Evolutionary conservation across 1,140 invertebrate genomes (phyloP).

Genomic region (Lepidurus couesii): DNA sequence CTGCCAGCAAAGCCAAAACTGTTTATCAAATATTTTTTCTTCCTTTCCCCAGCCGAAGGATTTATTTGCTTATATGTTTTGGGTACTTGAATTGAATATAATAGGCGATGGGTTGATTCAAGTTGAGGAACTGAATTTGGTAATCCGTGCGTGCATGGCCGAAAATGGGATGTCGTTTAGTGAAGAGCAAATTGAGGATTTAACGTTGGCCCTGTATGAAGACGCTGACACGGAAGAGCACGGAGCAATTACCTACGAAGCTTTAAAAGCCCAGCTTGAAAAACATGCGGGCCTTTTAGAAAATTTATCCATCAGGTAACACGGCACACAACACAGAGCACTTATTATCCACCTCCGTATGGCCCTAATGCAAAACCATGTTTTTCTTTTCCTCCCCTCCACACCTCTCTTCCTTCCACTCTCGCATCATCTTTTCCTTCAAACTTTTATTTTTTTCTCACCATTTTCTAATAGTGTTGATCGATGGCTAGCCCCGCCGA

Average conservation of each 20-base stretch:
- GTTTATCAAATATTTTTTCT: too few species aligned
- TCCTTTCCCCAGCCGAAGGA: too few species aligned
- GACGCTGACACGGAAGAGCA: slow-evolving; percentile 69
- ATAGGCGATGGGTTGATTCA: slow-evolving; percentile 85
- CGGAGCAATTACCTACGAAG: slow-evolving; percentile 83
- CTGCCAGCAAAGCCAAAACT: too few species aligned
- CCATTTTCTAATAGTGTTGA: slow-evolving; percentile 41
- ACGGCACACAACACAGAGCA: slow-evolving; percentile 3
- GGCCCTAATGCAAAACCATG: slow-evolving; percentile 26
- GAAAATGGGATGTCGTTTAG: slow-evolving; percentile 90
- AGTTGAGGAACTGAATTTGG: slow-evolving; percentile 76
- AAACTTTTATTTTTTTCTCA: neutral
- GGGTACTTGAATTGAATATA: slow-evolving; percentile 14
- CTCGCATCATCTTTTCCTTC: neutral
- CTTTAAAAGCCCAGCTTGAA: slow-evolving; percentile 73
- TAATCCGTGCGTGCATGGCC: slow-evolving; percentile 87
- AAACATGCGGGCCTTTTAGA: slow-evolving; percentile 82
- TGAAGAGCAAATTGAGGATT: slow-evolving; percentile 76
- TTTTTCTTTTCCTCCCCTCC: slow-evolving; percentile 11
- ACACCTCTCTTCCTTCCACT: neutral
- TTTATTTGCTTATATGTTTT: neutral
- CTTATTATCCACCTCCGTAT: neutral
- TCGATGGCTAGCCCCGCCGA: slow-evolving; percentile 72
- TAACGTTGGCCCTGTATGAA: slow-evolving; percentile 83
- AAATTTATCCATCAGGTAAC: slow-evolving; percentile 82